phyloP scores from a whole-genome alignment of 1,140 invertebrate genomes.

The Berghia stephanieae region DNA sequence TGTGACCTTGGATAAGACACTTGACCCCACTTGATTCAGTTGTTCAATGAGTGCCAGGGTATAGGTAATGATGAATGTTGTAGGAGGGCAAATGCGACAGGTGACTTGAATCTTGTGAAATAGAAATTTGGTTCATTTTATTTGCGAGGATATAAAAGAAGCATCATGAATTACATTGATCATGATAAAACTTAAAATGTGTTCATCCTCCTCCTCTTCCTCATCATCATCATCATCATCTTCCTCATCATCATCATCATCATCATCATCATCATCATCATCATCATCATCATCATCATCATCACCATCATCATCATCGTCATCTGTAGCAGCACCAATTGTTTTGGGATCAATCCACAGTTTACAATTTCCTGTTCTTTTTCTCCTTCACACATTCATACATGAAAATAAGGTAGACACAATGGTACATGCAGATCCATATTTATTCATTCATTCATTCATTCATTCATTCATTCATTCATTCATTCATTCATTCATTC shows the following conservation, averaged over 20 bases:
- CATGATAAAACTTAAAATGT: background rate
- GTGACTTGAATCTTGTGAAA: background rate
- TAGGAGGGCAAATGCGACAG: no score
- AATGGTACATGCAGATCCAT: no score
- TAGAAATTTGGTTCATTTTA: background rate
- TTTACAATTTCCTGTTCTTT: background rate
- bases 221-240: no score
- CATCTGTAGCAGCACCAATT: no score
- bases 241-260: no score
- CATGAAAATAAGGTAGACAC: background rate
- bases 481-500: background rate
- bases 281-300: constrained; percentile 15
- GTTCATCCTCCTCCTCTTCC: background rate
- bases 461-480: no score
- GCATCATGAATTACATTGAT: no score
- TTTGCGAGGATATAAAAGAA: no score
- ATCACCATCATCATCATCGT: background rate
- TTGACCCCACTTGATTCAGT: background rate
- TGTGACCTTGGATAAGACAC: background rate
- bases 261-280: constrained; percentile 8
- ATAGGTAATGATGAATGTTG: background rate
- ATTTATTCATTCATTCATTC: no score
- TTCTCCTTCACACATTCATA: background rate
- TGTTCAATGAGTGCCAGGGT: background rate
- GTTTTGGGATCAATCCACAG: background rate